phyloP scores from a whole-genome alignment of 2,888 invertebrate genomes.

The Eupithecia inturbata region DNA sequence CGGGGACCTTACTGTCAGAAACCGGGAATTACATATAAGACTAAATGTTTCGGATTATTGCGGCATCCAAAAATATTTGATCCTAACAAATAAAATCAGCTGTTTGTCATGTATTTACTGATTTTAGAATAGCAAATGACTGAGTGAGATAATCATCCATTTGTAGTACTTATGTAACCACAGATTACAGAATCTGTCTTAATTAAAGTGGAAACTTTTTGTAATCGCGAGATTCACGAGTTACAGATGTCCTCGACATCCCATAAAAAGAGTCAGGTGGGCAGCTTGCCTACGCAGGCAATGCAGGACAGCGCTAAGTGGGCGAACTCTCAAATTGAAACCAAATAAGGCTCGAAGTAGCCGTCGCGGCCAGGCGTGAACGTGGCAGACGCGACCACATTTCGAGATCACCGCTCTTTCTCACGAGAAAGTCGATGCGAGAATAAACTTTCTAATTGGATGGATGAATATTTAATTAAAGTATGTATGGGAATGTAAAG shows the following conservation, averaged over 20 bases:
- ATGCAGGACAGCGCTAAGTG: constrained; percentile 60
- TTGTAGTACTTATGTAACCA: no score
- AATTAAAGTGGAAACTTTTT: neutral
- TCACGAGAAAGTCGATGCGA: constrained; percentile 65
- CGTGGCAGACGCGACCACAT: constrained; percentile 71
- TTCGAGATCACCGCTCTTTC: constrained; percentile 54
- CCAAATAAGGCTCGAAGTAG: constrained; percentile 74
- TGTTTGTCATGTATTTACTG: neutral
- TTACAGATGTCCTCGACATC: constrained; percentile 40
- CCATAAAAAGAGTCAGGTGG: constrained; percentile 60
- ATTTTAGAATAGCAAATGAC: neutral
- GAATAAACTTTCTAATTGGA: constrained; percentile 64
- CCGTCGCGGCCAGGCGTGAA: constrained; percentile 60
- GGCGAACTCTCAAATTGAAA: constrained; percentile 69
- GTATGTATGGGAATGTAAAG: constrained; percentile 29
- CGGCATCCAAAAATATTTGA: neutral
- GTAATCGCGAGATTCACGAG: constrained; percentile 20
- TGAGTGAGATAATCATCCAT: neutral
- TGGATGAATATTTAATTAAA: constrained; percentile 36
- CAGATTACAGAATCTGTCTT: no score
- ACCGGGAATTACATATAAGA: neutral
- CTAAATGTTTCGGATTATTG: neutral
- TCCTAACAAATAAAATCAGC: neutral
- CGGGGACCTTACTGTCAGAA: neutral
- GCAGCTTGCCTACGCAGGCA: constrained; percentile 66